A percentile compares a stretch with the other conserved stretches of the same genome.
Conservation (phyloP, 2,888 invertebrate species). For the Diadromus collaris region DNA sequence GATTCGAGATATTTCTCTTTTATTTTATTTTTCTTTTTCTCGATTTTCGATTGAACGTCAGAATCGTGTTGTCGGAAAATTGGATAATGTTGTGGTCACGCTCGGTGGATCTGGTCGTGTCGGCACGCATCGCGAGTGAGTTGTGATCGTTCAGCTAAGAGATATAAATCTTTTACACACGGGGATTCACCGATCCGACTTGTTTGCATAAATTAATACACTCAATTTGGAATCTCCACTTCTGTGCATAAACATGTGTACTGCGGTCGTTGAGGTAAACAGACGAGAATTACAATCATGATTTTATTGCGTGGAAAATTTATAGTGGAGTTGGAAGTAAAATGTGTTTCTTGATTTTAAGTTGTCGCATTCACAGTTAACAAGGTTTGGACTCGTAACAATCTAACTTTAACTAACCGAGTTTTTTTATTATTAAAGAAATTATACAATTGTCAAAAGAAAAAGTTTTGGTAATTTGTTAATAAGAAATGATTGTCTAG, state of each 20-base stretch:
- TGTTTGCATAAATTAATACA: conserved; percentile 12
- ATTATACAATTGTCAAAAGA: too few species aligned
- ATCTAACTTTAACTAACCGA: neutral
- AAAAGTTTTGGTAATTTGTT: too few species aligned
- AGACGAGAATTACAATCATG: neutral
- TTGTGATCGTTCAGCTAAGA: neutral
- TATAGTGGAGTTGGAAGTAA: neutral
- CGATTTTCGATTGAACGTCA: conserved; percentile 22
- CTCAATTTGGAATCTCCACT: neutral
- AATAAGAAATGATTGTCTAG: too few species aligned
- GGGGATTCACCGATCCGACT: conserved; percentile 19
- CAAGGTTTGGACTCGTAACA: neutral
- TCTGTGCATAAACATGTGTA: neutral
- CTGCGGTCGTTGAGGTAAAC: neutral
- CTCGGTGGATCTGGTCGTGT: conserved; percentile 52
- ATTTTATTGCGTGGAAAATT: neutral
- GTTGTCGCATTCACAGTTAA: neutral
- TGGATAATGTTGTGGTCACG: conserved; percentile 66
- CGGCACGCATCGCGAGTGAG: conserved; percentile 16
- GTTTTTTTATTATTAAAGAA: too few species aligned
- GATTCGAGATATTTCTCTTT: conserved; percentile 17
- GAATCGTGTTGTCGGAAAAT: conserved; percentile 39
- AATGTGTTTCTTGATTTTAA: neutral
- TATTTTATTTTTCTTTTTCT: neutral
- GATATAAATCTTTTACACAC: conserved; percentile 3